Evolutionary conservation across 1,140 invertebrate species (phyloP), one percentile per base, ranked within the genome.

Genomic region (Anthonomus grandis): DNA sequence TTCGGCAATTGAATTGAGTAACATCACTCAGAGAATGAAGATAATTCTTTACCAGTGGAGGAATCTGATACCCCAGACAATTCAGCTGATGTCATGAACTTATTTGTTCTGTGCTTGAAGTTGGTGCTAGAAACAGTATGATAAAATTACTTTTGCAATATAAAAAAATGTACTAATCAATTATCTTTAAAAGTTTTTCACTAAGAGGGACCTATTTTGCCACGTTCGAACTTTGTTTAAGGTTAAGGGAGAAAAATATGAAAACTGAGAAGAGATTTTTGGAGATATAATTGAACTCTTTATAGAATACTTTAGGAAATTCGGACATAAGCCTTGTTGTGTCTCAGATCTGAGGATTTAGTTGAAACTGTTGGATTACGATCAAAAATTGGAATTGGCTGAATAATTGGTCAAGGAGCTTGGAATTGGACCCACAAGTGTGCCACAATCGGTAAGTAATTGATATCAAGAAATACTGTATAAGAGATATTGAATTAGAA

Each of bases 271-370:
- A n/a, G 71, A 81, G 9, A 57, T 85, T 8, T 64, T 81, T 22
- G 81, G 85, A 1, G 81, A 86, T 63, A 78, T 81, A 42, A 71
- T 84, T 4, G 81, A 87, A 38, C 71, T 91, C 21, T 82, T 93
- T 66, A 72, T 85, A 37, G 79, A 89, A 59, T 95, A 94, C 78
- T 74, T 71, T 59, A 75, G 81, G 15, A 76, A 84, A 59, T 95
- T 95, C 76, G 91, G 91, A 10, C 81, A 87, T 60, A 93, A 93
- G 72, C 78, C 86, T 22, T 86, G 88, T 77, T 86, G 86, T 65
- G 87, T 91, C 52, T 80, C 81, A 31, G 93, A 96, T 70, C 76
- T 96, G 21, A 84, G 80, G 57, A 74, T 84, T 1, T 95, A 91
- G 71, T 70, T 91, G 21, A 70, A 76, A 60, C 60, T 80, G n/a